Evolutionary conservation across 2,113 vertebrate species (phyloP).

Genomic region (Erinaceus europaeus): DNA sequence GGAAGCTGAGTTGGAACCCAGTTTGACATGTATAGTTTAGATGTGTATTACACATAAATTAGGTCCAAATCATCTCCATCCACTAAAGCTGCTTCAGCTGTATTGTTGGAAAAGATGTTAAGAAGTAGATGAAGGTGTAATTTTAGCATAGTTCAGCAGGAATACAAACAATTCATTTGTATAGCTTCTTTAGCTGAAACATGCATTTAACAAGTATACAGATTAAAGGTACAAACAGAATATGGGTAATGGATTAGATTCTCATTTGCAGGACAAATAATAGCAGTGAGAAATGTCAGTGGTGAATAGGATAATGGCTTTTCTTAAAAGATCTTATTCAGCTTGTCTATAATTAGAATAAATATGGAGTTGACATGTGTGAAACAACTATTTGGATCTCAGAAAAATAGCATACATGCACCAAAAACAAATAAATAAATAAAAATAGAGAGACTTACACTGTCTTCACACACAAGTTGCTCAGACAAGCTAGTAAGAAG

Average conservation of each 20-base stretch:
- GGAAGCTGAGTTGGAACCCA: background rate
- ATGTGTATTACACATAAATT: background rate
- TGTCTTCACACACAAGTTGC: background rate
- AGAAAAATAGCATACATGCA: background rate
- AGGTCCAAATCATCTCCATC: background rate
- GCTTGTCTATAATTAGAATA: background rate
- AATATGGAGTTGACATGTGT: background rate
- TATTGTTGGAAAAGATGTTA: background rate
- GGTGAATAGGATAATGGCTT: background rate
- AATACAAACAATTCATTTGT: constrained; percentile 24
- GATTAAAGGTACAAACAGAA: constrained; percentile 9
- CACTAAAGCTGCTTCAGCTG: background rate
- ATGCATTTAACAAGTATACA: constrained; percentile 10
- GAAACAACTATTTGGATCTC: background rate
- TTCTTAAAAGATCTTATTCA: background rate
- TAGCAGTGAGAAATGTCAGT: background rate
- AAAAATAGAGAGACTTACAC: background rate
- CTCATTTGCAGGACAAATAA: background rate
- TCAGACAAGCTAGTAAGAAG: background rate
- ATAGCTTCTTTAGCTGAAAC: constrained; percentile 26
- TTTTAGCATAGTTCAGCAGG: constrained; percentile 4
- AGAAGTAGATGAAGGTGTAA: background rate
- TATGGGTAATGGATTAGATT: background rate
- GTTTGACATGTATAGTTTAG: background rate
- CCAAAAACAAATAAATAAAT: background rate